Evolutionary conservation across 1,140 invertebrate species (phyloP), one percentile per base, ranked within the genome.

Genomic region (Neotoxoptera formosana): DNA sequence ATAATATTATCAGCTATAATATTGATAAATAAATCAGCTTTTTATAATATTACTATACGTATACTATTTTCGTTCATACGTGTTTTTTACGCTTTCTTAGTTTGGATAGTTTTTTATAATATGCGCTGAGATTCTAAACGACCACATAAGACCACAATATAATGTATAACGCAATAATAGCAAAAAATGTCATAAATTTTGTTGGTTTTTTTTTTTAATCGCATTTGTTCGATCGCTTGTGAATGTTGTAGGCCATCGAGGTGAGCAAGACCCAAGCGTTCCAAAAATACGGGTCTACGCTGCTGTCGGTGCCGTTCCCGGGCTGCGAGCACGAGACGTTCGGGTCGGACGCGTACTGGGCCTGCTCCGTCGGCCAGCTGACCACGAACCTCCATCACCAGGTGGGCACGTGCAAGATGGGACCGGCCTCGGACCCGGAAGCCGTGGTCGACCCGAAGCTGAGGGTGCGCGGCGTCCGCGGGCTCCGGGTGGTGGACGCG

Each of bases 191-290:
- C n/a, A n/a, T n/a, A n/a, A 17, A 1, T 14, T 67, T 30, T n/a
- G n/a, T 41, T 41, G 41, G 1, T 41, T 41, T 41, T n/a, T 53
- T 1, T n/a, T 76, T 67, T 67, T 67, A 67, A 76, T 76, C 7
- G 11, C 0, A 67, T 76, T 7, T 76, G 14, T 76, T n/a, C 4
- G 0, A n/a, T n/a, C 17, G 30, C 1, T 76, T n/a, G n/a, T 76
- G n/a, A 17, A 76, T 76, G 17, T n/a, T 45, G 41, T 94, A 94
- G 94, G 96, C 96, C 0, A 95, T 97, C 81, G 95, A 96, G 94
- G 94, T 98, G 3, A 96, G 96, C 7, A 95, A 96, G 47, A 97
- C 97, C 0, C 96, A 95, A 93, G 95, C 96, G 0, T 97, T 98
- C 94, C 95, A 96, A 91, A 96, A 95, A 93, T 96, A 96, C 89